Evolutionary conservation across 2,797 vertebrate genomes (phyloP).

Genomic region (Pantherophis alleghaniensis): DNA sequence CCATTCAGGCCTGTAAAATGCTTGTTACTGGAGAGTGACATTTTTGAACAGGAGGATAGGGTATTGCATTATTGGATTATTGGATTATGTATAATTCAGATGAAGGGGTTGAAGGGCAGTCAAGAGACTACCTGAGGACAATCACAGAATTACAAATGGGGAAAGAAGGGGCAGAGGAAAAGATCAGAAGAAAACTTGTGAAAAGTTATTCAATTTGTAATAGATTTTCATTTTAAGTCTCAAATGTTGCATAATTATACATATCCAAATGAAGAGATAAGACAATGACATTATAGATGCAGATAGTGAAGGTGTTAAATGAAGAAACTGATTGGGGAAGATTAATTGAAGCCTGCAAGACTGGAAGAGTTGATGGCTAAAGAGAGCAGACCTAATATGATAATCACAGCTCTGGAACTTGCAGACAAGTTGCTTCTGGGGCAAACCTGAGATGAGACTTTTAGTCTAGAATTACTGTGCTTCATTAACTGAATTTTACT

Average conservation of each 20-base stretch:
- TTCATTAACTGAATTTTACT: background rate
- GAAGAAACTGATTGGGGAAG: background rate
- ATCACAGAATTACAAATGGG: background rate
- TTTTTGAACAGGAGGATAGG: background rate
- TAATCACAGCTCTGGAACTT: background rate
- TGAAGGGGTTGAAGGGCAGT: background rate
- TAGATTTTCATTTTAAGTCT: background rate
- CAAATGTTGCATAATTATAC: background rate
- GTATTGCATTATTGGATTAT: background rate
- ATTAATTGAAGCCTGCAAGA: background rate
- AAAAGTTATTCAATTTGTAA: background rate
- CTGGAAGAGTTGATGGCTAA: background rate
- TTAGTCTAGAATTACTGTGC: background rate
- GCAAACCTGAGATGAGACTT: background rate
- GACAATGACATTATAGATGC: background rate
- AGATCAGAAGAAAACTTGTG: background rate
- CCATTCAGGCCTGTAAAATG: background rate
- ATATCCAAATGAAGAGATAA: background rate
- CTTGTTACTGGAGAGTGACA: background rate
- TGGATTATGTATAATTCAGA: background rate
- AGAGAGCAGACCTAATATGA: background rate
- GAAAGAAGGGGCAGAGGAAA: background rate
- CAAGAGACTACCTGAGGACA: background rate
- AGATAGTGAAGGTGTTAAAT: background rate
- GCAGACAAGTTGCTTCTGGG: background rate